phyloP scores from a whole-genome alignment of 2,797 vertebrate species.

The Chiroxiphia lanceolata region DNA sequence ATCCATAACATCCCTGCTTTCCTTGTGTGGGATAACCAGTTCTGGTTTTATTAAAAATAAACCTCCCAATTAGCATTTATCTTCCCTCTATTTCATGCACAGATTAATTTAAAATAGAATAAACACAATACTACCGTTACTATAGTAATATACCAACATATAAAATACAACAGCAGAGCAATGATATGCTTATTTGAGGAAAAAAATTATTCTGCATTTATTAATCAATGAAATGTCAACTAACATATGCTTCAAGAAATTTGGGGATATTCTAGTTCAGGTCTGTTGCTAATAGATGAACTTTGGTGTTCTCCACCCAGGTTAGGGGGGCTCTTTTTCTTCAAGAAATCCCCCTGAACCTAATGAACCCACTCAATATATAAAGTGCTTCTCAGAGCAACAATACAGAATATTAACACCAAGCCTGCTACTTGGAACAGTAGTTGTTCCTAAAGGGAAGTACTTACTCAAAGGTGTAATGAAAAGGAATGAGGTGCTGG shows the following conservation, averaged over 20 bases:
- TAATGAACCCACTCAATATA: not conserved
- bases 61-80: not conserved
- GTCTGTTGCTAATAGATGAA: not conserved
- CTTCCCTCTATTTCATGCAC: not conserved
- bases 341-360: not conserved
- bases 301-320: not conserved
- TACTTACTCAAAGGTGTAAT: conserved; percentile 24
- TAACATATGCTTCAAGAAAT: not conserved
- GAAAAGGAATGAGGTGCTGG: not conserved
- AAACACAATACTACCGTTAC: not conserved
- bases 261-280: not conserved
- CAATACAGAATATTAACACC: not conserved
- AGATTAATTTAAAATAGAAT: not conserved
- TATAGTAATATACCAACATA: not conserved
- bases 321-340: not conserved
- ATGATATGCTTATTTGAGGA: not conserved
- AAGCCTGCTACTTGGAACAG: not conserved
- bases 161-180: not conserved
- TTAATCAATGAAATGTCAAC: not conserved
- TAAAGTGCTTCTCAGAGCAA: not conserved
- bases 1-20: not conserved
- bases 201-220: not conserved
- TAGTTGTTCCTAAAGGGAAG: not conserved
- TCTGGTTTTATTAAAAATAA: not conserved
- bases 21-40: not conserved